Percentiles rank a stretch among this genome's conserved stretches.
Conservation (phyloP, 1,140 invertebrate species). For the Heliothis virescens region DNA sequence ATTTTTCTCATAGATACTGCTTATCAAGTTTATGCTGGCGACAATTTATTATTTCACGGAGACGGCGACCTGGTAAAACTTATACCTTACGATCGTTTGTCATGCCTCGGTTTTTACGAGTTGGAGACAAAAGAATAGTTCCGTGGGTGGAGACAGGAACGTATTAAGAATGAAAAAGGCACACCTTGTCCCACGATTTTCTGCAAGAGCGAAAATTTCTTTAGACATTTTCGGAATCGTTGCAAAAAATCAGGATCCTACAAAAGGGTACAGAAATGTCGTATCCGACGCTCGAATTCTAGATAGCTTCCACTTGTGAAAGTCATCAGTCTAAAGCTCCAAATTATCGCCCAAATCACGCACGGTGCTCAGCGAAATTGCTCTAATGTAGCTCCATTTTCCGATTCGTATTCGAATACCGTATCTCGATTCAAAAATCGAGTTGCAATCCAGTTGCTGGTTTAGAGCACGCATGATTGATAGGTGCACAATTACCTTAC, state of each 20-base stretch:
- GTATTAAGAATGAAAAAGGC: slow-evolving; percentile 18
- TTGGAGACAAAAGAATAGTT: slow-evolving; percentile 33
- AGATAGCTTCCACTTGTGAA: slow-evolving; percentile 17
- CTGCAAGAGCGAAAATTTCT: not conserved
- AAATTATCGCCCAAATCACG: slow-evolving; percentile 39
- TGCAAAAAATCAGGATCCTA: not conserved
- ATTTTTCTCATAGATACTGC: slow-evolving; percentile 38
- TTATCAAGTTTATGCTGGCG: slow-evolving; percentile 40
- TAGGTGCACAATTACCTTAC: slow-evolving; percentile 19
- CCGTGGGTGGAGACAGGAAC: slow-evolving; percentile 8
- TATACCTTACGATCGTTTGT: slow-evolving; percentile 43
- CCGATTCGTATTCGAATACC: slow-evolving; percentile 13
- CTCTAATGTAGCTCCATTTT: slow-evolving; percentile 36
- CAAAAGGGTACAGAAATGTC: not conserved
- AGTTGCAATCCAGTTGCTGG: slow-evolving; percentile 12
- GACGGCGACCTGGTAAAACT: slow-evolving; percentile 43
- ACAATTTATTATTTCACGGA: slow-evolving; percentile 44
- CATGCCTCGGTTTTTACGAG: slow-evolving; percentile 31
- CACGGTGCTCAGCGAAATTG: slow-evolving; percentile 19
- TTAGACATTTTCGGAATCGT: not conserved
- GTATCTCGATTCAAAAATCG: slow-evolving; percentile 30
- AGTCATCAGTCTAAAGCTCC: slow-evolving; percentile 21
- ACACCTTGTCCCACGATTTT: not conserved
- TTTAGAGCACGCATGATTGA: slow-evolving; percentile 29
- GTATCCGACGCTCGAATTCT: not conserved